phyloP scores from a whole-genome alignment of 2,113 vertebrate species.

The Pimephales promelas region DNA sequence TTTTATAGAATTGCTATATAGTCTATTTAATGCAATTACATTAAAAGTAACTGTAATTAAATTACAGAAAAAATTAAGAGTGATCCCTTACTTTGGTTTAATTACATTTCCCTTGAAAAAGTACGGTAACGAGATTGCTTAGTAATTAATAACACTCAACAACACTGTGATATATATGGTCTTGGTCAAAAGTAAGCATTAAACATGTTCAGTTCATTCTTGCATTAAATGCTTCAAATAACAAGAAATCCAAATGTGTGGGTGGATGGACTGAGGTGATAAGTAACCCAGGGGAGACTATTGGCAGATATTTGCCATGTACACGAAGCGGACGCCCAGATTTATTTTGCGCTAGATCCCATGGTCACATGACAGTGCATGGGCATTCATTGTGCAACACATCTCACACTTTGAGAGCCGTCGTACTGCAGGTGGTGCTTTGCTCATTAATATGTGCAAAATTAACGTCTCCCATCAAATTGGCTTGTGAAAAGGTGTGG shows the following conservation, averaged over 20 bases:
- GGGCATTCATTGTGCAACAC: conserved; percentile 14
- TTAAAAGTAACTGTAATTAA: too few relatives aligned
- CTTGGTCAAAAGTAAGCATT: conserved; percentile 13
- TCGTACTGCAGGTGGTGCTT: conserved; percentile 20
- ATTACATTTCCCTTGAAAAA: too few relatives aligned
- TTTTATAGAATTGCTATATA: too few relatives aligned
- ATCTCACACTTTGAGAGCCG: conserved; percentile 12
- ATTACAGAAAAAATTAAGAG: too few relatives aligned
- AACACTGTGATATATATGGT: background rate
- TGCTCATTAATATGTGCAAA: conserved; percentile 24
- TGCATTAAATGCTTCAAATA: conserved; percentile 37
- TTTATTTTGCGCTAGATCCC: conserved; percentile 23
- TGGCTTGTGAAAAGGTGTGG: conserved; percentile 36
- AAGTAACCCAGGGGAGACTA: conserved; percentile 26
- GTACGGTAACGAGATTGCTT: too few relatives aligned
- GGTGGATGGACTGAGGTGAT: conserved; percentile 29
- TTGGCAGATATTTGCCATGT: background rate
- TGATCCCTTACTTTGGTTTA: too few relatives aligned
- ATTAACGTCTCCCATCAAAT: conserved; percentile 2
- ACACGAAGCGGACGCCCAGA: conserved; percentile 28
- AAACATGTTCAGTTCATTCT: conserved; percentile 7
- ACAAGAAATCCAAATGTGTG: conserved; percentile 21
- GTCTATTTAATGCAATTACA: too few relatives aligned
- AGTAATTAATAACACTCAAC: too few relatives aligned
- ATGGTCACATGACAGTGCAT: conserved; percentile 21